These are phyloP conservation scores for Sympetrum striolatum DNA, from an alignment of 2,888 invertebrate species.

Conservation along the genomic window DNA sequence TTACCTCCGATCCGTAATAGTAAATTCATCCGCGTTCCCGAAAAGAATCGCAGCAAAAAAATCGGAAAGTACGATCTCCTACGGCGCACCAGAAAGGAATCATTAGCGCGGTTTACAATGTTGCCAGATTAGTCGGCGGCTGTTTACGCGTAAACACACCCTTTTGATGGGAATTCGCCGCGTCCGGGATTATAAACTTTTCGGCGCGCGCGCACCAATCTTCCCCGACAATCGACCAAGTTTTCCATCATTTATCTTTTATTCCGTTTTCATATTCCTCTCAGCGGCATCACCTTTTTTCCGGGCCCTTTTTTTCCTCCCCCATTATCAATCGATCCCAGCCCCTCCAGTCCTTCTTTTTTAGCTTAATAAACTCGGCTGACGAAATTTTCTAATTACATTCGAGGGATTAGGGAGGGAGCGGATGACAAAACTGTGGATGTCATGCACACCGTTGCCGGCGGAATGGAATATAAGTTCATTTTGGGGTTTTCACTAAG, in stretches of 20 bases:
- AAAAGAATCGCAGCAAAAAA: background rate
- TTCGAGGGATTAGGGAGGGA: constrained; percentile 20
- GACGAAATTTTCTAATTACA: constrained; percentile 42
- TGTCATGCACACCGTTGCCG: constrained; percentile 21
- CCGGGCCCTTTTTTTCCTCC: background rate
- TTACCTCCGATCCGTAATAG: background rate
- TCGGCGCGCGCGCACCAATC: background rate
- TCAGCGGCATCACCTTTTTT: background rate
- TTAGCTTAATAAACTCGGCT: constrained; percentile 33
- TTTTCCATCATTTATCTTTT: background rate
- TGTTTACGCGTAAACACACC: constrained; percentile 23
- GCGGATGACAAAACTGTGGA: constrained; percentile 29
- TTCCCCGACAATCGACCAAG: constrained; percentile 1
- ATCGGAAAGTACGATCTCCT: background rate
- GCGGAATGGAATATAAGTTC: constrained; percentile 26
- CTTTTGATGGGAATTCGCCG: background rate
- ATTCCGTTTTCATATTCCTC: background rate
- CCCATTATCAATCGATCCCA: background rate
- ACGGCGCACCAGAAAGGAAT: background rate
- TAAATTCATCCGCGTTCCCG: background rate
- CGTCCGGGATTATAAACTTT: background rate
- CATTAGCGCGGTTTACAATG: constrained; percentile 1
- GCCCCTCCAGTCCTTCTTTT: background rate
- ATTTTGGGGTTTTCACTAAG: background rate
- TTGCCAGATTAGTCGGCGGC: background rate